Conservation (phyloP, 2,797 vertebrate genomes). For the Arremon aurantiirostris region DNA sequence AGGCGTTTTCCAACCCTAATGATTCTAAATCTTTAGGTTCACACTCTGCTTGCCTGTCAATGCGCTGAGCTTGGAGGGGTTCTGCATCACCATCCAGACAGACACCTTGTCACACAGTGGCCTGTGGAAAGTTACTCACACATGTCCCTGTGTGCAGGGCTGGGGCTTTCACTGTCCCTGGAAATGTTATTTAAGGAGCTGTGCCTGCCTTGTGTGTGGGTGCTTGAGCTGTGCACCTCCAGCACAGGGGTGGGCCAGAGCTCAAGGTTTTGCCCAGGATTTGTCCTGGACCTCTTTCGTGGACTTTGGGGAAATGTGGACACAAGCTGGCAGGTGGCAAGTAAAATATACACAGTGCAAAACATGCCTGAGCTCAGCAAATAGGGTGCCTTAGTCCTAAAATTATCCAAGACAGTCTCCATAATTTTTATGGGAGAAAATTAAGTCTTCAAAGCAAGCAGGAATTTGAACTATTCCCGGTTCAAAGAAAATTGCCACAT, state of each 20-base stretch:
- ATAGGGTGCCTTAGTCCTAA: constrained; percentile 35
- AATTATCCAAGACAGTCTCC: constrained; percentile 52
- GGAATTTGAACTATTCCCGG: constrained; percentile 58
- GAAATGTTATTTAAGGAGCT: background rate
- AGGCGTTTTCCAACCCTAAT: background rate
- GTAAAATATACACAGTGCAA: constrained; percentile 14
- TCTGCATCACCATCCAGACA: background rate
- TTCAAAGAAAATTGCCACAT: constrained; percentile 71
- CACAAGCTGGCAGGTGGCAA: constrained; percentile 28
- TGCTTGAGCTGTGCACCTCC: background rate
- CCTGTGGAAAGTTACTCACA: background rate
- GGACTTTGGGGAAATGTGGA: background rate
- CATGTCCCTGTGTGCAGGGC: background rate
- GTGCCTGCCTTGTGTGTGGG: accelerated
- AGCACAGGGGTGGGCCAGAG: background rate
- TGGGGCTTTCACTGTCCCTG: background rate
- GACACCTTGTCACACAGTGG: background rate
- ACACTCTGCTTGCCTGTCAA: accelerated
- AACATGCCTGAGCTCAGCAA: constrained; percentile 42
- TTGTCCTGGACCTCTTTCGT: background rate
- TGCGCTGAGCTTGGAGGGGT: background rate
- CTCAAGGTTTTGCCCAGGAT: background rate
- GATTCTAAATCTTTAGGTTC: background rate
- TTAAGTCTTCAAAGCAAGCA: constrained; percentile 66
- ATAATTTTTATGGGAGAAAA: constrained; percentile 64